phyloP scores from a whole-genome alignment of 2,113 vertebrate genomes.

The Glaucomys volans region DNA sequence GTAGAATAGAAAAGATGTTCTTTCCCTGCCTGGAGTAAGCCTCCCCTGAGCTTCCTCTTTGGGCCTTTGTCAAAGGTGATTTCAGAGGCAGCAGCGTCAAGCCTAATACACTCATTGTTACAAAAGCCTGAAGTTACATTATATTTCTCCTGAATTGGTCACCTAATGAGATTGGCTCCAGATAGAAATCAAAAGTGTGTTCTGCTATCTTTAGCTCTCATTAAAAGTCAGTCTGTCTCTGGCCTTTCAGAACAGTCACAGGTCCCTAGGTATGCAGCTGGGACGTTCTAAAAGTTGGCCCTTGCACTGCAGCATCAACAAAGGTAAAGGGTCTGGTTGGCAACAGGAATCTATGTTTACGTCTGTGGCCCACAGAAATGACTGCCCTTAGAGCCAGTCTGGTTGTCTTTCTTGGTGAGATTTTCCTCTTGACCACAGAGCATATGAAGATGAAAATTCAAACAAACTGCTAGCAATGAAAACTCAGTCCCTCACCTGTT shows the following conservation, averaged over 20 bases:
- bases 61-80: conserved; percentile 22
- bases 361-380: neutral
- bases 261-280: neutral
- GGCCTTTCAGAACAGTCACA: conserved; percentile 20
- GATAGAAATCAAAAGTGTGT: conserved; percentile 45
- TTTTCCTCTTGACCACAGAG: neutral
- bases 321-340: conserved; percentile 8
- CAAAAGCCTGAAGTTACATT: conserved; percentile 59
- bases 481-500: neutral
- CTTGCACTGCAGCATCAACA: conserved; percentile 9
- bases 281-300: conserved; percentile 26
- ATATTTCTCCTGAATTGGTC: conserved; percentile 46
- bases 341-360: neutral
- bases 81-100: neutral
- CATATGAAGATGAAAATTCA: neutral
- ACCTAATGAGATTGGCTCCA: conserved; percentile 50
- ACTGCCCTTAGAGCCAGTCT: neutral
- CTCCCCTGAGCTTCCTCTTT: neutral
- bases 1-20: neutral
- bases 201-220: conserved; percentile 49
- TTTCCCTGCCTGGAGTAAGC: neutral
- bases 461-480: neutral
- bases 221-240: neutral
- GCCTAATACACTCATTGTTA: conserved; percentile 2
- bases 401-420: neutral